Evolutionary conservation across 2,888 invertebrate genomes (phyloP).

Genomic region (Pyrrhia umbra): DNA sequence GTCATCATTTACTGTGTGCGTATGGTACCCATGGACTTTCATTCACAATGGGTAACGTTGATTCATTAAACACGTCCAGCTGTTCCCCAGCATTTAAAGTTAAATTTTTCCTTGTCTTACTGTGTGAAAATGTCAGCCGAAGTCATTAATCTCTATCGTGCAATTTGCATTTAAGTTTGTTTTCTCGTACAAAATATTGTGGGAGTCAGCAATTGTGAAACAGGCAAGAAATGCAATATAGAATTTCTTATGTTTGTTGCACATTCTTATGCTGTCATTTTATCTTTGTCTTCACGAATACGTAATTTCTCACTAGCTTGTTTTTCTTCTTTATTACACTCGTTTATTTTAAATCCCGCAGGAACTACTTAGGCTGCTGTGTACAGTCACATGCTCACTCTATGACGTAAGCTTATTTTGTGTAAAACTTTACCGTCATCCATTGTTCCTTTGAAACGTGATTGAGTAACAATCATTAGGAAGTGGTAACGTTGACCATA

Average conservation of each 20-base stretch:
- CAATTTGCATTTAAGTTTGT: constrained; percentile 57
- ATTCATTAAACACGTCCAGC: constrained; percentile 58
- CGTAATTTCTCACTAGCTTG: background rate
- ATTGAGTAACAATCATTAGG: constrained; percentile 57
- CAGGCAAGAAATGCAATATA: constrained; percentile 33
- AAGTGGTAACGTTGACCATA: constrained; percentile 54
- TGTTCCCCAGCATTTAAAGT: constrained; percentile 46
- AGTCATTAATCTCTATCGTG: constrained; percentile 51
- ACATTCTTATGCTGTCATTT: constrained; percentile 23
- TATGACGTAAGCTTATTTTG: constrained; percentile 58
- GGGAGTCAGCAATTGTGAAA: constrained; percentile 42
- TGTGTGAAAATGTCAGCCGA: constrained; percentile 43
- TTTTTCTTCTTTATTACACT: background rate
- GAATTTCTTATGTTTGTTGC: constrained; percentile 29
- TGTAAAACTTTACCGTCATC: constrained; percentile 49
- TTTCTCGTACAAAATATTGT: constrained; percentile 51
- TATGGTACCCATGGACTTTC: constrained; percentile 20
- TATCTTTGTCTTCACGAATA: constrained; percentile 22
- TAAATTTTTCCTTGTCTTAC: constrained; percentile 48
- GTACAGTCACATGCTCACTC: constrained; percentile 26
- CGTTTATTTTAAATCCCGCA: constrained; percentile 19
- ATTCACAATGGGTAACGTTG: constrained; percentile 52
- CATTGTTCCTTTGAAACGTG: constrained; percentile 58
- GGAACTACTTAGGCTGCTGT: constrained; percentile 16
- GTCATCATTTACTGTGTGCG: constrained; percentile 6